Evolutionary conservation across 1,140 invertebrate genomes (phyloP), one percentile per base, ranked within the genome.

Genomic region (Plutomurus gul): DNA sequence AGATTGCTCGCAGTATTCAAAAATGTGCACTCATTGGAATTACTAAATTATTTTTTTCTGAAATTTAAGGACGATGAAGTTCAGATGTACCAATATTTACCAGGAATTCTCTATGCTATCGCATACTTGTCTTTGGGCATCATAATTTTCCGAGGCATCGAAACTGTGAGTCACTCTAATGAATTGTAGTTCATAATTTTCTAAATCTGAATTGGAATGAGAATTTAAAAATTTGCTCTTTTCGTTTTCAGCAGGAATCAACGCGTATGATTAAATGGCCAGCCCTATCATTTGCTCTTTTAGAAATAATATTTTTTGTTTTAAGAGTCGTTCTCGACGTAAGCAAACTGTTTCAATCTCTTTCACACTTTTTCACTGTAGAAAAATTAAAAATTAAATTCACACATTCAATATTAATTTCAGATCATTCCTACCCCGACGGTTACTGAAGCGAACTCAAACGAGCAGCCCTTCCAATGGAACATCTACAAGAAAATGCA

Each of bases 401-500:
- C n/a, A n/a, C n/a, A n/a, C n/a, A n/a, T n/a, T n/a, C n/a, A n/a
- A n/a, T n/a, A n/a, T n/a, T n/a, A n/a, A n/a, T n/a, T n/a, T n/a
- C n/a, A n/a, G n/a, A n/a, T n/a, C n/a, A 79, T 76, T 39, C 78
- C 78, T 39, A 79, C 78, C 16, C 78, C 78, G 36, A 49, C 37
- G 18, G 78, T 79, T 13, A 20, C 49, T 30, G 72, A 79, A 20
- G n/a, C 75, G 13, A 46, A 36, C 22, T 65, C 46, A 47, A 71
- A 46, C 39, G 49, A 75, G 39, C 72, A 75, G 71, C 78, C 73
- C 36, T 79, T 75, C 51, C 40, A 79, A 60, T 74, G 71, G 77
- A 56, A 79, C 30, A 79, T 79, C 37, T 79, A 74, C 72, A 79
- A 79, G 72, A 79, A 71, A 25, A 71, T 79, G 16, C 72, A 79